Conservation (phyloP, 2,113 vertebrate genomes). For the Herpetotheres cachinnans region DNA sequence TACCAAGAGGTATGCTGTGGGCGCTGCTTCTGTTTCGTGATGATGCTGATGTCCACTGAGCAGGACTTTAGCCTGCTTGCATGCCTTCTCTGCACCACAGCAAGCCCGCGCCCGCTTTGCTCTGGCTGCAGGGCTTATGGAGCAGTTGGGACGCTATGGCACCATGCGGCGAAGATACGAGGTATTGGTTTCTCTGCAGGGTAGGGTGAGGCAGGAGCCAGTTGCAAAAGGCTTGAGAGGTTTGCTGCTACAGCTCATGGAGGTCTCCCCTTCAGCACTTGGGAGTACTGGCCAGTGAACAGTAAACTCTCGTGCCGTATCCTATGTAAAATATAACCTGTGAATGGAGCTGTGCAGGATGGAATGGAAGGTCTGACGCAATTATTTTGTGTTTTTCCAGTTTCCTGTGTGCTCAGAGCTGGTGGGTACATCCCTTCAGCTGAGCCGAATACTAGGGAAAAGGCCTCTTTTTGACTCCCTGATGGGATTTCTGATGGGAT, state of each 20-base stretch:
- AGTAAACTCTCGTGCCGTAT: neutral
- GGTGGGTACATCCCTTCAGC: neutral
- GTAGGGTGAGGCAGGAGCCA: neutral
- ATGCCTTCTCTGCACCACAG: rapidly evolving
- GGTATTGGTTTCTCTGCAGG: neutral
- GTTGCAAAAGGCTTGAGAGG: neutral
- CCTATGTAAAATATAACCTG: neutral
- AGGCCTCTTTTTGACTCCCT: neutral
- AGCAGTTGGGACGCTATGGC: neutral
- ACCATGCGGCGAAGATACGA: neutral
- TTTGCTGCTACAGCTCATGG: neutral
- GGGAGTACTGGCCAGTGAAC: neutral
- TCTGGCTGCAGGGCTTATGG: neutral
- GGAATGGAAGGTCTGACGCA: neutral
- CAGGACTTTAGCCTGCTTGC: neutral
- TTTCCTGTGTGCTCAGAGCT: neutral
- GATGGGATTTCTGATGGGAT: neutral
- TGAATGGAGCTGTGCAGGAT: neutral
- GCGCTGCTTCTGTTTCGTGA: neutral
- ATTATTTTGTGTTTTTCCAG: neutral
- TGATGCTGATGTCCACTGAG: neutral
- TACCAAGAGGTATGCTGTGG: neutral
- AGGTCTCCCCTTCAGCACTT: neutral
- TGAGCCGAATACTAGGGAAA: neutral
- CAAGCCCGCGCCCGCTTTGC: neutral